Conservation (phyloP, 2,888 invertebrate genomes). For the Parascotia fuliginaria region DNA sequence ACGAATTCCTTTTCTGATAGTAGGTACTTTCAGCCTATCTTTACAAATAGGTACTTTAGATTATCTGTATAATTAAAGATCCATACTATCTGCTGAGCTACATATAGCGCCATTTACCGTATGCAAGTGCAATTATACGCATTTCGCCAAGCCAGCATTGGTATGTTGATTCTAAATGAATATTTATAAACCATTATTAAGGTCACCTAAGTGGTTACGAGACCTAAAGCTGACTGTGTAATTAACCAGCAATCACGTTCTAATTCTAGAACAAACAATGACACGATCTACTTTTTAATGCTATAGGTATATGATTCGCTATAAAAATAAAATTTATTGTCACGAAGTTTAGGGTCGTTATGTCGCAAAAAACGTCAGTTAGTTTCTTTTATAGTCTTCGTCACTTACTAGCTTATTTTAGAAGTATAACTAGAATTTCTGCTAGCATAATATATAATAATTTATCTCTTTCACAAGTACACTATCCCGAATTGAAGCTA, state of each 20-base stretch:
- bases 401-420: too few species aligned
- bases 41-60: conserved; percentile 7
- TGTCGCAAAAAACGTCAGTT: too few species aligned
- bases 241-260: conserved; percentile 15
- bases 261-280: neutral
- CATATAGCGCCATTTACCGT: conserved; percentile 8
- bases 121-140: conserved; percentile 6
- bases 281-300: neutral
- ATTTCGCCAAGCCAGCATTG: conserved; percentile 27
- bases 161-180: conserved; percentile 35
- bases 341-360: too few species aligned
- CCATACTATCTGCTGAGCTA: conserved; percentile 3
- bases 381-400: too few species aligned
- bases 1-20: too few species aligned
- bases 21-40: too few species aligned
- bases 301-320: too few species aligned
- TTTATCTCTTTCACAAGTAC: conserved; percentile 8
- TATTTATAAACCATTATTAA: conserved; percentile 28
- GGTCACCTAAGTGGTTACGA: conserved; percentile 22
- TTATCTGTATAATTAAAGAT: conserved; percentile 12
- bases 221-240: conserved; percentile 23
- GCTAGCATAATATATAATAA: conserved; percentile 7
- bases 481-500: conserved; percentile 14
- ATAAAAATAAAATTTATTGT: too few species aligned
- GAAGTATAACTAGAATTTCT: too few species aligned